A percentile compares a stretch with the other conserved stretches of the same genome.
Conservation (phyloP, 2,113 vertebrate genomes). For the Elephas maximus region DNA sequence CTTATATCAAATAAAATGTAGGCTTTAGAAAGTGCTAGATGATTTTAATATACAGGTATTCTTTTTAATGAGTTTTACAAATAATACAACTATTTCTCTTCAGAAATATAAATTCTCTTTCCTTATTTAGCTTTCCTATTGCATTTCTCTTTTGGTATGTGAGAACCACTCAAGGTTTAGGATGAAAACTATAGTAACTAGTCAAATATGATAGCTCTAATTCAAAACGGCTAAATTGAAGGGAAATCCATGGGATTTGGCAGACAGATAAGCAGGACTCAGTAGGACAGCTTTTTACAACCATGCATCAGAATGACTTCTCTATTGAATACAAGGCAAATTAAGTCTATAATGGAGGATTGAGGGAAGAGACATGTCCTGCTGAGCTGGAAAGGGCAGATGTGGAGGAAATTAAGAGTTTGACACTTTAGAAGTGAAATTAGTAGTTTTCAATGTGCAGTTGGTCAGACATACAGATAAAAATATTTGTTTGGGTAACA, state of each 20-base stretch:
- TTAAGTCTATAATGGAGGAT: not conserved
- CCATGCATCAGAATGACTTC: not conserved
- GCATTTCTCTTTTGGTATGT: not conserved
- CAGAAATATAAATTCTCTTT: not conserved
- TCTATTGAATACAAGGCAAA: not conserved
- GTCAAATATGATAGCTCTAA: not conserved
- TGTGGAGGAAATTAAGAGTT: conserved; percentile 74
- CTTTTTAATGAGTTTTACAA: not conserved
- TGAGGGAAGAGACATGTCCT: conserved; percentile 50
- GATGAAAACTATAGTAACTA: not conserved
- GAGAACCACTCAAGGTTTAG: not conserved
- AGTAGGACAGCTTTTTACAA: not conserved
- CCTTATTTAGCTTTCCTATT: not conserved
- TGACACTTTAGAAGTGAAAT: conserved; percentile 75
- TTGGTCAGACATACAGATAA: conserved; percentile 80
- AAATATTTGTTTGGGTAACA: conserved; percentile 77
- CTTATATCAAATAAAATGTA: not conserved
- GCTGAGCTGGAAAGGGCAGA: conserved; percentile 58
- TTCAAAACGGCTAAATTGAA: not conserved
- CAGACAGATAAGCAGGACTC: not conserved
- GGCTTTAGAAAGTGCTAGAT: not conserved
- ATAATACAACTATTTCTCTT: not conserved
- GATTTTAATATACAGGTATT: not conserved
- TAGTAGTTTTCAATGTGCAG: conserved; percentile 72
- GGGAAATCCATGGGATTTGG: not conserved